phyloP scores from a whole-genome alignment of 2,113 vertebrate species.

The Dipodomys spectabilis region DNA sequence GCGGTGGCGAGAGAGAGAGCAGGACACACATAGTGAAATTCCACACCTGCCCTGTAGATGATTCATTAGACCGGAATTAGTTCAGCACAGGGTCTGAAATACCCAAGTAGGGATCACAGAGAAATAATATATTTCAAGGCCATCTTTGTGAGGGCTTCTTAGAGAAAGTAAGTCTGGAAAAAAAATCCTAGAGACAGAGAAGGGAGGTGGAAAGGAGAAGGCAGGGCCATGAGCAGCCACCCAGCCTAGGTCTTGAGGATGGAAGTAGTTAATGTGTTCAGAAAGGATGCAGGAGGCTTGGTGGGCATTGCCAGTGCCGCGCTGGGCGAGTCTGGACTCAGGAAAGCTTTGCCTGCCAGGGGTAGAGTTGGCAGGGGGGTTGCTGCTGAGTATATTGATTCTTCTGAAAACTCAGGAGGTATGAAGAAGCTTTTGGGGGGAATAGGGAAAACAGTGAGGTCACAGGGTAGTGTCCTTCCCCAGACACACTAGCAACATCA shows the following conservation, averaged over 20 bases:
- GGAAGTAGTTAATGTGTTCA: not conserved
- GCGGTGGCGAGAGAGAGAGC: conserved; percentile 17
- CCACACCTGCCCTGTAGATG: not conserved
- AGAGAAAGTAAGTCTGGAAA: not conserved
- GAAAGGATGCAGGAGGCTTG: not conserved
- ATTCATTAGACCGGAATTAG: not conserved
- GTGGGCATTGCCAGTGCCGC: not conserved
- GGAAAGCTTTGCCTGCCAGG: not conserved
- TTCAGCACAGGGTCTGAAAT: not conserved
- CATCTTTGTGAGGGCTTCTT: not conserved
- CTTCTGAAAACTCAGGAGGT: not conserved
- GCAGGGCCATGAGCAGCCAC: not conserved
- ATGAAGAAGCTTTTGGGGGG: not conserved
- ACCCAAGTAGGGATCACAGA: not conserved
- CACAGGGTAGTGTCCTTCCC: not conserved
- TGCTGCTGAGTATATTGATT: not conserved
- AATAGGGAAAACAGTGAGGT: not conserved
- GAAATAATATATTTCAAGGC: not conserved
- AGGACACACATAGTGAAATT: not conserved
- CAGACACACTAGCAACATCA: not conserved
- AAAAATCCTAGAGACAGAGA: not conserved
- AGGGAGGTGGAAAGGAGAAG: not conserved
- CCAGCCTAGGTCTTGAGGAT: not conserved
- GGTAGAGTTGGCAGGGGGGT: not conserved
- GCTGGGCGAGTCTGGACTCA: not conserved